phyloP scores from a whole-genome alignment of 1,140 invertebrate genomes.

The Nasonia longicornis region DNA sequence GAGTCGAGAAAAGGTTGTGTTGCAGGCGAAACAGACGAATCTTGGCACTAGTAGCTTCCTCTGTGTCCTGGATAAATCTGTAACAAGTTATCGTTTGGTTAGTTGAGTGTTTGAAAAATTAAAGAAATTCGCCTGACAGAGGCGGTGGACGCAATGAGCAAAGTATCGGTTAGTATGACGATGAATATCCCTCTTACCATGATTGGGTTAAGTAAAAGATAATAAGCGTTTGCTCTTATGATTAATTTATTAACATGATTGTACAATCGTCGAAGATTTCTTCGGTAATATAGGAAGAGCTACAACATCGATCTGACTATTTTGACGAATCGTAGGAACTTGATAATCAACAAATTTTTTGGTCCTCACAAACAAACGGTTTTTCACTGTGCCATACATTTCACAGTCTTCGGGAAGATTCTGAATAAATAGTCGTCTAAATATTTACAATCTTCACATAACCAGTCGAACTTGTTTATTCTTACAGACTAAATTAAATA shows the following conservation, averaged over 20 bases:
- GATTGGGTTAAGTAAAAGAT: too few relatives aligned
- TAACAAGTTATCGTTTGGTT: slow-evolving; percentile 9
- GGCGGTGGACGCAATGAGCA: too few relatives aligned
- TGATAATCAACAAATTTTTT: neutral
- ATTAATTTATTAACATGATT: slow-evolving; percentile 19
- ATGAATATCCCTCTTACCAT: too few relatives aligned
- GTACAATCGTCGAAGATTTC: neutral
- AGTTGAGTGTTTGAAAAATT: neutral
- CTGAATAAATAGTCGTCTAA: neutral
- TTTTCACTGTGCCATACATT: neutral
- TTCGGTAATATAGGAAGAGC: neutral
- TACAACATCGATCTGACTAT: neutral
- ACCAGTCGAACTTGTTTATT: neutral
- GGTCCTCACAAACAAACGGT: neutral
- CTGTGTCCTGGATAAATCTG: neutral
- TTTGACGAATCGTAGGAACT: slow-evolving; percentile 12
- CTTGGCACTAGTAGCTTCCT: slow-evolving; percentile 7
- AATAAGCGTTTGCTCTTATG: neutral
- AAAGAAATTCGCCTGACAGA: too few relatives aligned
- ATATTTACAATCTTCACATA: neutral
- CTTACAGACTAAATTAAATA: too few relatives aligned
- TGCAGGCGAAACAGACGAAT: slow-evolving; percentile 57
- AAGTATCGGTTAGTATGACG: too few relatives aligned
- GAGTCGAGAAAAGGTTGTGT: slow-evolving; percentile 60
- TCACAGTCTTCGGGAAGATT: neutral